These are phyloP conservation scores for Alectura lathami DNA, from an alignment of 2,113 vertebrate species.

Conservation along the genomic window DNA sequence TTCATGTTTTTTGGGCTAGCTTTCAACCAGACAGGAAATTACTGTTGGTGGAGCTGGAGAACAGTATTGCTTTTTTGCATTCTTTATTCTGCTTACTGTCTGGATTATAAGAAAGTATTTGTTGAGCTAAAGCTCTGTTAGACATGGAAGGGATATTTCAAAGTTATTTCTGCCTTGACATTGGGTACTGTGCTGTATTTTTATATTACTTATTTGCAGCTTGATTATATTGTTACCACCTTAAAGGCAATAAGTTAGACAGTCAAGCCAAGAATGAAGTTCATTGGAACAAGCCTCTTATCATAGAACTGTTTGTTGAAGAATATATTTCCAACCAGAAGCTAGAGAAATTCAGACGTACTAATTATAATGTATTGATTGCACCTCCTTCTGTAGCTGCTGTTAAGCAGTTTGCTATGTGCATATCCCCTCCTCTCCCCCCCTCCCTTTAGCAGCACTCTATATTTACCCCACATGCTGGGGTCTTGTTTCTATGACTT, in stretches of 20 bases:
- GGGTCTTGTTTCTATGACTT: slow-evolving; percentile 19
- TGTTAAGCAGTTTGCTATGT: background rate
- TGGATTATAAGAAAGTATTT: slow-evolving; percentile 25
- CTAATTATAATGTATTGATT: slow-evolving; percentile 23
- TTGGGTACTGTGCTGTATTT: background rate
- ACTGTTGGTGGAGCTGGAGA: background rate
- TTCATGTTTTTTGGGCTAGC: background rate
- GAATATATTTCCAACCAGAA: background rate
- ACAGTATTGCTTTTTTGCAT: background rate
- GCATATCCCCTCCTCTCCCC: background rate
- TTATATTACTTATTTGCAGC: background rate
- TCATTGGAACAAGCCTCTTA: background rate
- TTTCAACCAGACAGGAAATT: background rate
- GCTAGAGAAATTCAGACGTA: background rate
- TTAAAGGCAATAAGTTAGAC: background rate
- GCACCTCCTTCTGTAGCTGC: background rate
- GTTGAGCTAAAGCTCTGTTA: background rate
- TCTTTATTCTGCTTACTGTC: background rate
- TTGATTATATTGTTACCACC: background rate
- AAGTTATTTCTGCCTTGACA: background rate
- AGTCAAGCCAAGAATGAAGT: background rate
- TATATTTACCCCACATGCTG: slow-evolving; percentile 18
- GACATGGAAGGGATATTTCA: background rate
- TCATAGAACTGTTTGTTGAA: background rate
- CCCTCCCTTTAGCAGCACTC: background rate